A percentile compares a stretch with the other conserved stretches of the same genome.
These are phyloP conservation scores for Holocentrus rufus DNA, from an alignment of 2,797 vertebrate species.

Conservation along the genomic window DNA sequence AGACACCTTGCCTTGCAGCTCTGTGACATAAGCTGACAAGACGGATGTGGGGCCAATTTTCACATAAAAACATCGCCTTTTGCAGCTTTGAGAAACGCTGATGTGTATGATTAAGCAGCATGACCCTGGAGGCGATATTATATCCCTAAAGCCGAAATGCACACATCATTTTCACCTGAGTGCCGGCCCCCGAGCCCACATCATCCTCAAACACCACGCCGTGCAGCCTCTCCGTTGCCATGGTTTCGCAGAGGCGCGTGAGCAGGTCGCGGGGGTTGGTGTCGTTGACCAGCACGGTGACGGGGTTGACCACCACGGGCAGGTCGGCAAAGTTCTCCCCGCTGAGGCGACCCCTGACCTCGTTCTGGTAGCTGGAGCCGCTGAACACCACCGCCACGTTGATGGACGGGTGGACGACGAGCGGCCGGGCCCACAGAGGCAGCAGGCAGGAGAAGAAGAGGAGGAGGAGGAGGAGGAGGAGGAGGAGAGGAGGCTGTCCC, in stretches of 20 bases:
- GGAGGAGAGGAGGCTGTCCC: constrained; percentile 68
- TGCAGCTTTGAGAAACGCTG: constrained; percentile 23
- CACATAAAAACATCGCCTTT: constrained; percentile 21
- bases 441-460: constrained; percentile 68
- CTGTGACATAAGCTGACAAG: constrained; percentile 40
- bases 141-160: constrained; percentile 19
- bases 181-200: constrained; percentile 88
- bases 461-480: constrained; percentile 73
- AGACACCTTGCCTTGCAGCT: constrained; percentile 9
- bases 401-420: constrained; percentile 84
- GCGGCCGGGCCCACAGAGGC: constrained; percentile 74
- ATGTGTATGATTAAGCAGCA: constrained; percentile 36
- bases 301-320: constrained; percentile 92
- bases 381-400: constrained; percentile 96
- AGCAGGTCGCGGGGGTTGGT: constrained; percentile 95
- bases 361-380: constrained; percentile 87
- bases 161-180: constrained; percentile 78
- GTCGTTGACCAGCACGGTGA: constrained; percentile 93
- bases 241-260: constrained; percentile 89
- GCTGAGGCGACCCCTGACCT: constrained; percentile 89
- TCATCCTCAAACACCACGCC: constrained; percentile 96
- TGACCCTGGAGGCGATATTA: constrained; percentile 30
- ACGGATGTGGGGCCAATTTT: constrained; percentile 23
- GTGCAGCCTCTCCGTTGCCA: constrained; percentile 88
- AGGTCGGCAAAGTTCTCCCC: constrained; percentile 94